These are phyloP conservation scores for Phengaris alcon DNA, from an alignment of 2,888 invertebrate species.

Conservation along the genomic window DNA sequence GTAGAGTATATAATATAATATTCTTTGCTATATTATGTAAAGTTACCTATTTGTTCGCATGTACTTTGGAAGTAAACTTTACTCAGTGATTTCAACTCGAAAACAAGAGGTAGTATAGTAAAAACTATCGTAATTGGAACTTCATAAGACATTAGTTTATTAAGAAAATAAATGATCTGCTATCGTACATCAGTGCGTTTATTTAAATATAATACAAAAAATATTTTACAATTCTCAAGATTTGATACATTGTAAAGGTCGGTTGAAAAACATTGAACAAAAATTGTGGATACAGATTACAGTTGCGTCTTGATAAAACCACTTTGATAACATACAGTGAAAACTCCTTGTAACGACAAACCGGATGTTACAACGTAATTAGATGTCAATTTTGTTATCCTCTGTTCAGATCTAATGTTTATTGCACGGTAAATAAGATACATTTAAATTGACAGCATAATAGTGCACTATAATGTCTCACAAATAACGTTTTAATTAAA, in stretches of 20 bases:
- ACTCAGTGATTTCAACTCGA: neutral
- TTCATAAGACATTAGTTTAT: neutral
- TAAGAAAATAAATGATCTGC: neutral
- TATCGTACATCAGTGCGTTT: constrained; percentile 21
- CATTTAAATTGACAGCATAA: too few species aligned
- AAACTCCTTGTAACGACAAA: neutral
- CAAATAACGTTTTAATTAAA: too few species aligned
- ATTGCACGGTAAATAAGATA: too few species aligned
- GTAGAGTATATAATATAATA: too few species aligned
- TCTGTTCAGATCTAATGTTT: too few species aligned
- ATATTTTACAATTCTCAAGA: constrained; percentile 22
- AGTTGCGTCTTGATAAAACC: neutral
- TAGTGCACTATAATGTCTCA: too few species aligned
- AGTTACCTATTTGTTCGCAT: neutral
- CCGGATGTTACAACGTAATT: neutral
- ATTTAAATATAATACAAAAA: constrained; percentile 21
- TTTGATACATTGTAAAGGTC: constrained; percentile 20
- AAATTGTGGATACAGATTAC: constrained; percentile 5
- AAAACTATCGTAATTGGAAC: neutral
- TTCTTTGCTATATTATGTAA: too few species aligned
- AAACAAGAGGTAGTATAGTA: neutral
- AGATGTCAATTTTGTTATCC: too few species aligned
- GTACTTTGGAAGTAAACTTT: too few species aligned
- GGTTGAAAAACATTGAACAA: constrained; percentile 8
- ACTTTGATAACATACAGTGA: neutral